phyloP scores from a whole-genome alignment of 2,113 vertebrate species.

The Pachyramphus minor region DNA sequence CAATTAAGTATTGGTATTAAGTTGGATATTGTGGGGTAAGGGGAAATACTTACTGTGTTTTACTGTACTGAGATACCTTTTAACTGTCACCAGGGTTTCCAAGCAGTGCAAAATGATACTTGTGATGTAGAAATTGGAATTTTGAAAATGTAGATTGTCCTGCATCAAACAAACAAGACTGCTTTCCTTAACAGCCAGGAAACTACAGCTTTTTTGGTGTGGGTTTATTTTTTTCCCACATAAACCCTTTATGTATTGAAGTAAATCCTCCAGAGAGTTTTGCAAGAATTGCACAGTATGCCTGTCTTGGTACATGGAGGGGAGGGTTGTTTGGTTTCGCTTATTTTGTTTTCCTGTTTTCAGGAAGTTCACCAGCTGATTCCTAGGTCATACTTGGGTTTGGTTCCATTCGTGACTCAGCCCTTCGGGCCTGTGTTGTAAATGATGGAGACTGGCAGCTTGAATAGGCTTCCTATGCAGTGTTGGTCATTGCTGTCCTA shows the following conservation, averaged over 20 bases:
- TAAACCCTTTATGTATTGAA: background rate
- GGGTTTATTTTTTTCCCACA: fast-evolving
- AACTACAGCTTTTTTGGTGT: background rate
- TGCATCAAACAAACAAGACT: background rate
- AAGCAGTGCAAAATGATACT: background rate
- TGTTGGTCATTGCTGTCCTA: background rate
- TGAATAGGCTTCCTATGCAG: background rate
- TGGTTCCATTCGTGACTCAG: constrained; percentile 13
- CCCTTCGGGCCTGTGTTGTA: background rate
- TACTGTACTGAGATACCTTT: background rate
- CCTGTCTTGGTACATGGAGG: background rate
- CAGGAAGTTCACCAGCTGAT: background rate
- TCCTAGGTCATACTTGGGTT: constrained; percentile 8
- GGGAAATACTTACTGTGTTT: background rate
- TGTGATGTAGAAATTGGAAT: background rate
- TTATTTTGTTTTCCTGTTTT: background rate
- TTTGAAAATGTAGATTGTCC: background rate
- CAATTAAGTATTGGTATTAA: background rate
- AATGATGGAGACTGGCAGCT: background rate
- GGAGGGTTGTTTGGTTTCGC: background rate
- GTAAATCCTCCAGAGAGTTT: background rate
- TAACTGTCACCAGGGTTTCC: background rate
- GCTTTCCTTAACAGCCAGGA: background rate
- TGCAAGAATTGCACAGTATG: background rate
- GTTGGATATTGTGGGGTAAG: background rate